phyloP scores from a whole-genome alignment of 2,113 vertebrate species.

The Notothenia coriiceps region DNA sequence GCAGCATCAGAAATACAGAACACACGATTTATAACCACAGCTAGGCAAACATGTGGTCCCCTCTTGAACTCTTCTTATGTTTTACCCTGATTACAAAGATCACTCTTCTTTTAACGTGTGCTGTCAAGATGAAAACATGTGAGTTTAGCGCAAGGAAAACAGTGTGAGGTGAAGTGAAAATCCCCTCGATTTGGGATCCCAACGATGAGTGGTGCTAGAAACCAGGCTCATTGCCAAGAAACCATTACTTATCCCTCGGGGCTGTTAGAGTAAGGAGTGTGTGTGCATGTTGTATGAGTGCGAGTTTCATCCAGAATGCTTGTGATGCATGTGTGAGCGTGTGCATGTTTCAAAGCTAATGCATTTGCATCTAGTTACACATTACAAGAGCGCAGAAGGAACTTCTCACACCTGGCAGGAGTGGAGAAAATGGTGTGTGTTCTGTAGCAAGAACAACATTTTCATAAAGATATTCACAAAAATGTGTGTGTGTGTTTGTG shows the following conservation, averaged over 20 bases:
- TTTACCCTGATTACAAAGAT: constrained; percentile 45
- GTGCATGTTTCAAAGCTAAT: constrained; percentile 28
- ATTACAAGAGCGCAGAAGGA: constrained; percentile 43
- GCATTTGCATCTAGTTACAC: constrained; percentile 62
- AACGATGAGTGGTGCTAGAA: constrained; percentile 72
- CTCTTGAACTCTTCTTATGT: constrained; percentile 50
- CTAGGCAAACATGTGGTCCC: constrained; percentile 50
- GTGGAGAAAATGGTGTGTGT: constrained; percentile 15
- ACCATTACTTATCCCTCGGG: constrained; percentile 71
- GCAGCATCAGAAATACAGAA: constrained; percentile 47
- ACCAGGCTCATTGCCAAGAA: constrained; percentile 68
- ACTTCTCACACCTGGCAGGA: constrained; percentile 51
- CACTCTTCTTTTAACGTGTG: constrained; percentile 48
- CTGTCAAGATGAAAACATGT: constrained; percentile 56
- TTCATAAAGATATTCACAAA: constrained; percentile 9
- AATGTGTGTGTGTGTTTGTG: background rate
- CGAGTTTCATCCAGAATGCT: constrained; percentile 42
- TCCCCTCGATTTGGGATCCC: constrained; percentile 67
- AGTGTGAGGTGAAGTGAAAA: constrained; percentile 64
- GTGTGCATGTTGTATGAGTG: constrained; percentile 49
- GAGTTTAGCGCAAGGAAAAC: constrained; percentile 65
- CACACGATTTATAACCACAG: constrained; percentile 44
- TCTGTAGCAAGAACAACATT: background rate
- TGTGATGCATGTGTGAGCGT: constrained; percentile 30
- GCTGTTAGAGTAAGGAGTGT: constrained; percentile 62